These are phyloP conservation scores for Eubasilissa regina DNA, from an alignment of 1,140 invertebrate genomes.

Conservation along the genomic window DNA sequence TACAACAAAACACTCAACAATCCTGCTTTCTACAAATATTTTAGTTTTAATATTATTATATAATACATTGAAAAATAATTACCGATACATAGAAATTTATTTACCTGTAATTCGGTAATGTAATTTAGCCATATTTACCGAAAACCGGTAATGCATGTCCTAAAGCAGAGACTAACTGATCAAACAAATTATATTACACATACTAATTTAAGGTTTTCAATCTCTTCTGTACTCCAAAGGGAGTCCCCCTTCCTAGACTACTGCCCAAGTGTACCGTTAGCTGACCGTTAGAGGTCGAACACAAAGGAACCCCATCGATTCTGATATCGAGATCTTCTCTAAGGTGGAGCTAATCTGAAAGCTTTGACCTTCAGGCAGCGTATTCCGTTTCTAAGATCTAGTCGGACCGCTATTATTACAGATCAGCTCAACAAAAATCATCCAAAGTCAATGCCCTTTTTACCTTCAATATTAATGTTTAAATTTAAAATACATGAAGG, in stretches of 20 bases:
- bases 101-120: too few relatives aligned
- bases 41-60: too few relatives aligned
- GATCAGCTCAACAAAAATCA: neutral
- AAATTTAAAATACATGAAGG: neutral
- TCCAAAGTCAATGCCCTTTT: neutral
- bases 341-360: conserved; percentile 14
- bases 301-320: conserved; percentile 16
- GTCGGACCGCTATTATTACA: conserved; percentile 26
- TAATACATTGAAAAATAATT: too few relatives aligned
- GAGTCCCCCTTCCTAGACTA: neutral
- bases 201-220: neutral
- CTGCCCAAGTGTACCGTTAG: neutral
- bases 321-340: conserved; percentile 8
- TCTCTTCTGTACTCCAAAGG: neutral
- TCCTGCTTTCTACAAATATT: too few relatives aligned
- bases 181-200: too few relatives aligned
- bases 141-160: too few relatives aligned
- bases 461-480: too few relatives aligned
- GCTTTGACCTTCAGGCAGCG: conserved; percentile 16
- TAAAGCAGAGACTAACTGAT: too few relatives aligned
- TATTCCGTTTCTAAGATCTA: conserved; percentile 1
- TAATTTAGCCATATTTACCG: too few relatives aligned
- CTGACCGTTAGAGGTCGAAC: conserved; percentile 22
- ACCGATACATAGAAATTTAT: too few relatives aligned
- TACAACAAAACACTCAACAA: too few relatives aligned